Evolutionary conservation across 2,888 invertebrate species (phyloP), one percentile per base, ranked within the genome.

Genomic region (Cordylochernes scorpioides): DNA sequence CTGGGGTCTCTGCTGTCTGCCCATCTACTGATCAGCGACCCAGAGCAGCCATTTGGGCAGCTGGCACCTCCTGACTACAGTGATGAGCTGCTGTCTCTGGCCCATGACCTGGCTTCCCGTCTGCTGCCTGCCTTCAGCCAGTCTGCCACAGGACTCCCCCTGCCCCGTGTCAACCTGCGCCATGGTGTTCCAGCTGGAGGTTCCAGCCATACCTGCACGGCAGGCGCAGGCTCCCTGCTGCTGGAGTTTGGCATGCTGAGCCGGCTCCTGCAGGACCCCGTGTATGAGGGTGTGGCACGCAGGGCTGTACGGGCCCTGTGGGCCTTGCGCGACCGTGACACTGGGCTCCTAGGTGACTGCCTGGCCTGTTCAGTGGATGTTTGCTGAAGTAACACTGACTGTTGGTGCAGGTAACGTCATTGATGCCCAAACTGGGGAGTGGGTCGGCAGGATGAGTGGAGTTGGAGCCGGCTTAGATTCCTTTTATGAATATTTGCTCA

Each of bases 381-480:
- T n/a, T n/a, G n/a, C n/a, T n/a, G n/a, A n/a, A n/a, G n/a, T n/a
- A n/a, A n/a, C n/a, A n/a, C n/a, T n/a, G n/a, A n/a, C n/a, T n/a
- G n/a, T 26, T 30, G 25, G 44, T 45, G 8, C 40, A 62, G 64
- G 65, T 6, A 65, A 64, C 49, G 59, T 61, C 6, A 57, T 66
- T 27, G 60, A 67, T 48, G 60, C 64, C n/a, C 59, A 62, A 43
- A 63, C 62, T 18, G 65, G 65, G 9, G 53, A 60, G 42, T 67
- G 66, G 66, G 47, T 55, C 8, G 61, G 63, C 7, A 47, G 54
- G 25, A 51, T 64, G 47, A 59, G 62, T 47, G 65, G 65, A 3
- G 46, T 66, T 4, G 65, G 65, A 24, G 65, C 65, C 30, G 64
- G 65, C 9, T 45, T 64, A 17, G 65, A 65, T 45, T 65, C 64